Percentiles rank a stretch among this genome's conserved stretches.
Conservation (phyloP, 2,888 invertebrate species). For the Perithous albicinctus region DNA sequence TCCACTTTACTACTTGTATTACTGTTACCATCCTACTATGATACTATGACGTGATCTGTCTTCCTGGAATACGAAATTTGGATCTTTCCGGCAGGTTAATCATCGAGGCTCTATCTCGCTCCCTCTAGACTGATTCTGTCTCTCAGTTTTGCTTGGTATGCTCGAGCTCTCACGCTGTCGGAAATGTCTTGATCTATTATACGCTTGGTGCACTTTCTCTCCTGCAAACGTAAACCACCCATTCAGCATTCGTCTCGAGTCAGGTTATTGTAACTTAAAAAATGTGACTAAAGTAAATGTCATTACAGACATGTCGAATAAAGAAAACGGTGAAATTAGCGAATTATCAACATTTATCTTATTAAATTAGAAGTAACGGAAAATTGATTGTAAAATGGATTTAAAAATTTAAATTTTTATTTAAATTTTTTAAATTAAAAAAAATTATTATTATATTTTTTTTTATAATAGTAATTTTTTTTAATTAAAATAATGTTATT, state of each 20-base stretch:
- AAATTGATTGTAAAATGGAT: too few species aligned
- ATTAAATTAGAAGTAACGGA: too few species aligned
- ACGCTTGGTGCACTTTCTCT: not conserved
- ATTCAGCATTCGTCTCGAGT: not conserved
- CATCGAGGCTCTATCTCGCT: constrained; percentile 1
- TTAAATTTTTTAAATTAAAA: too few species aligned
- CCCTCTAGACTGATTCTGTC: not conserved
- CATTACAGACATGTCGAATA: too few species aligned
- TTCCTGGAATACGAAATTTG: constrained; percentile 56
- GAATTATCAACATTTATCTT: too few species aligned
- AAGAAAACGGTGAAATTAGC: too few species aligned
- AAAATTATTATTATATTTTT: too few species aligned
- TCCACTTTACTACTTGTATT: constrained; percentile 36
- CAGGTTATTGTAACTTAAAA: too few species aligned
- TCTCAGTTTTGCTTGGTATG: not conserved
- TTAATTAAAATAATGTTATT: too few species aligned
- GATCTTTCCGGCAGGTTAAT: constrained; percentile 55
- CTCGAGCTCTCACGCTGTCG: constrained; percentile 9
- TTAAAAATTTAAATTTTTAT: too few species aligned
- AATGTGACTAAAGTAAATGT: too few species aligned
- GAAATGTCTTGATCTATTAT: constrained; percentile 24
- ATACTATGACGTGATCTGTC: constrained; percentile 49
- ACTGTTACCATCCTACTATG: not conserved
- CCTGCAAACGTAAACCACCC: not conserved
- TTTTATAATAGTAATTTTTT: too few species aligned